Base-by-base conservation (phyloP, 2,797 vertebrate species). In the Rhincodon typus region DNA sequence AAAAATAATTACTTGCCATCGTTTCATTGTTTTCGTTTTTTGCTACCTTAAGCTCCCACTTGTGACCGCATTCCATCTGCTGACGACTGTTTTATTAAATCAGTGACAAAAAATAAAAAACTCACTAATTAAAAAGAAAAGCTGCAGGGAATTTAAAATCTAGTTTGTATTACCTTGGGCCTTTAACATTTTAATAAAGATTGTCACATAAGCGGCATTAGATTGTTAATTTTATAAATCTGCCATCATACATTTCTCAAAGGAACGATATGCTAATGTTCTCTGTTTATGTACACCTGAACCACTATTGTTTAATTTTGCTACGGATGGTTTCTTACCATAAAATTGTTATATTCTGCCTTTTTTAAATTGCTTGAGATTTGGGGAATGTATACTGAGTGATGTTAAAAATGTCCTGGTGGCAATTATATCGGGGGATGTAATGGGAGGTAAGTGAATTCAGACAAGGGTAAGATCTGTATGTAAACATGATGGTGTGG, bases 31-130 rank as follows among this genome's bases (percentile, higher is more conserved):
- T 95, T 95, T 50, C 70, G 74, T 27, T 77, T 46, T 46, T n/a
- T 23, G 70, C 50, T 74, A 34, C 94, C 46, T 95, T 74, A 57
- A 77, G 94, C 70, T 95, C 70, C 94, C 94, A 50, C 94, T 77
- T 74, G 70, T 95, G 94, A 77, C 27, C 17, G 46, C 5, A 53
- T 95, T 93, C 74, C n/a, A 7, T 77, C 74, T 77, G 70, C 94
- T 95, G 94, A 77, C n/a, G 94, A 95, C 25, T 95, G 46, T 74
- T 77, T 94, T 95, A 95, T 95, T 72, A 95, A 95, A 95, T 95
- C 94, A 77, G 17, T 95, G 94, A 77, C 70, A 77, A 95, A 72
- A 74, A 95, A 77, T 72, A 53, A 95, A 77, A 62, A 62, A 50
- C 66, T 50, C 69, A 77, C 94, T 95, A 95, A 95, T 95, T 95